Evolutionary conservation across 2,888 invertebrate genomes (phyloP), one percentile per base, ranked within the genome.

Genomic region (Cryptophagus acutangulus): DNA sequence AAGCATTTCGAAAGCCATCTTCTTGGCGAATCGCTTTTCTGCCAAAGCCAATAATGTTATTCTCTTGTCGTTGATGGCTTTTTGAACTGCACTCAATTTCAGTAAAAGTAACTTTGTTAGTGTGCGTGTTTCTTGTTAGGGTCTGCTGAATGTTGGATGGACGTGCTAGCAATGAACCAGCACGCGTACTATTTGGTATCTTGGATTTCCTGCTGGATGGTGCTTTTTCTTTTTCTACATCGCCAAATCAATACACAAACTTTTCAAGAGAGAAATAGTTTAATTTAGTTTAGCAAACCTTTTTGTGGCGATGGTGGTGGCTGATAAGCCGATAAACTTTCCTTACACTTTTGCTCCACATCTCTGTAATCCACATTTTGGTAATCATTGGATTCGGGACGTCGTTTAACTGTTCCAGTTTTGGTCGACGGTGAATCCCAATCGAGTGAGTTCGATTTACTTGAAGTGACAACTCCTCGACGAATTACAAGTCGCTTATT

Each of bases 391-490:
- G 81, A 80, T 17, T 74, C 71, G 38, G 80, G 77, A 49, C 83
- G 72, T 50, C 82, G 71, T 61, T 82, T 84, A 2, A 84, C 82
- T 1, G 84, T 85, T 9, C 84, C 84, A 1, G 84, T 85, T 61
- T 76, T 76, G 17, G 77, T 71, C 15, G 82, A 83, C 24, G 83
- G 81, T 15, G 79, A 81, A 63, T 84, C 84, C 83, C 84, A 85
- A 62, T 84, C 84, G 48, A 80, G 66, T 28, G 67, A 66, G 49
- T 64, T 65, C 42, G 49, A 44, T 15, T 36, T 31, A 36, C 40
- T 41, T 41, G 51, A 45, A 24, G 54, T 51, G 41, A 55, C 57
- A 38, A 54, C 52, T 39, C 55, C 57, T 46, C 51, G 59, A 47
- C 54, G 55, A 38, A 54, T 51, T 12, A 37, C 46, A 12, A 49